Percentiles rank a stretch among this genome's conserved stretches.
Conservation (phyloP, 2,113 vertebrate genomes). For the Erythrolamprus reginae region DNA sequence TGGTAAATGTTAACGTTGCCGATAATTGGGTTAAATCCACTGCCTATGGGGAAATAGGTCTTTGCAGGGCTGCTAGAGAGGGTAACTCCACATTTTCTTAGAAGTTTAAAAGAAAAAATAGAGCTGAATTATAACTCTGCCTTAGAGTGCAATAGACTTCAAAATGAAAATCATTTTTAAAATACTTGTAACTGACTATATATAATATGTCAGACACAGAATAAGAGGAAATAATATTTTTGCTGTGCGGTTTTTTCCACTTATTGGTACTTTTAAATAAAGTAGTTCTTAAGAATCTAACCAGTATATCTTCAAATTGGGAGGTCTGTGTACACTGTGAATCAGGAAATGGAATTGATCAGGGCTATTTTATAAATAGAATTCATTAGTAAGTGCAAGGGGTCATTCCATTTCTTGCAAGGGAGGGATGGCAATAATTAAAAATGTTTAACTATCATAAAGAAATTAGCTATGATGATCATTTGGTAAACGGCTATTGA, state of each 20-base stretch:
- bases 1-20: background rate
- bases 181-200: background rate
- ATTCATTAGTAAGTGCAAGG: background rate
- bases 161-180: background rate
- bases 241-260: background rate
- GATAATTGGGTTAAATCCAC: background rate
- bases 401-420: background rate
- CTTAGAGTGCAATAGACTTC: background rate
- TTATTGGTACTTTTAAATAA: background rate
- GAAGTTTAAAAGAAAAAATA: background rate
- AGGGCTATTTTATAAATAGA: background rate
- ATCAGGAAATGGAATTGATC: background rate
- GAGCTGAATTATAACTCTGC: rapidly evolving
- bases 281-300: background rate
- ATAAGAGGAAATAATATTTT: background rate
- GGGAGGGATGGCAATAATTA: too few relatives aligned
- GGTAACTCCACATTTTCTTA: background rate
- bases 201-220: background rate
- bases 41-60: rapidly evolving
- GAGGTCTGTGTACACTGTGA: background rate
- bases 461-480: background rate
- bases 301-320: background rate
- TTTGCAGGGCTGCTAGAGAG: rapidly evolving
- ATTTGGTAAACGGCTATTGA: background rate
- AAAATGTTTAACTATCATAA: background rate